Evolutionary conservation across 2,888 invertebrate genomes (phyloP).

Genomic region (Calliopum simillimum): DNA sequence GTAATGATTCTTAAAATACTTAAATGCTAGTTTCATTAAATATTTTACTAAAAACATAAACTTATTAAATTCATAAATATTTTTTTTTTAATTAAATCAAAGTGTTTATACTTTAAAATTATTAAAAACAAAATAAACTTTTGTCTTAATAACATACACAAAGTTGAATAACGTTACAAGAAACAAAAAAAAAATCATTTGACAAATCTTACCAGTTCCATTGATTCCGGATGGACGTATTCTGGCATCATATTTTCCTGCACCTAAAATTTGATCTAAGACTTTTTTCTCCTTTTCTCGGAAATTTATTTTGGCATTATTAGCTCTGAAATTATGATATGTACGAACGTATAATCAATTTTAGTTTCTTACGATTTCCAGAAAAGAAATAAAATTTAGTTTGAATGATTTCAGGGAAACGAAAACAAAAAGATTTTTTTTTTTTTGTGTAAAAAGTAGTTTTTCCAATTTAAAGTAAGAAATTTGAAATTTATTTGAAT

Average conservation of each 20-base stretch:
- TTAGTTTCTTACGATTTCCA: constrained; percentile 32
- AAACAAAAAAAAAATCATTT: background rate
- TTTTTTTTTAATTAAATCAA: background rate
- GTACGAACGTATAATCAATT: constrained; percentile 62
- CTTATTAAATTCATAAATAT: too few relatives aligned
- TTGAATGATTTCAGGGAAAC: constrained; percentile 23
- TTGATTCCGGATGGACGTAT: constrained; percentile 94
- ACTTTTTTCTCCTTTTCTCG: constrained; percentile 95
- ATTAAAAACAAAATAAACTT: background rate
- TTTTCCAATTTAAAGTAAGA: constrained; percentile 45
- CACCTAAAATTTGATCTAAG: constrained; percentile 91
- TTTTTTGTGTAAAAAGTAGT: constrained; percentile 16
- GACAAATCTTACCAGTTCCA: constrained; percentile 82
- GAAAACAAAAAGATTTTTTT: constrained; percentile 17
- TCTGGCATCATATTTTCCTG: constrained; percentile 90
- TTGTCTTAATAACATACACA: background rate
- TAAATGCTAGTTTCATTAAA: too few relatives aligned
- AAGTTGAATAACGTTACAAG: too few relatives aligned
- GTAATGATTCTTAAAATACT: too few relatives aligned
- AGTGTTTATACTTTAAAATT: background rate
- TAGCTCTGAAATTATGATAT: constrained; percentile 74
- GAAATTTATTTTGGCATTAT: constrained; percentile 87
- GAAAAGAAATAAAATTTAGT: constrained; percentile 46
- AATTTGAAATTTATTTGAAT: constrained; percentile 33
- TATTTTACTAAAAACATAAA: too few relatives aligned